Percentiles rank a stretch among this genome's conserved stretches.
phyloP scores from a whole-genome alignment of 2,797 vertebrate genomes.

The Ciconia nigra region DNA sequence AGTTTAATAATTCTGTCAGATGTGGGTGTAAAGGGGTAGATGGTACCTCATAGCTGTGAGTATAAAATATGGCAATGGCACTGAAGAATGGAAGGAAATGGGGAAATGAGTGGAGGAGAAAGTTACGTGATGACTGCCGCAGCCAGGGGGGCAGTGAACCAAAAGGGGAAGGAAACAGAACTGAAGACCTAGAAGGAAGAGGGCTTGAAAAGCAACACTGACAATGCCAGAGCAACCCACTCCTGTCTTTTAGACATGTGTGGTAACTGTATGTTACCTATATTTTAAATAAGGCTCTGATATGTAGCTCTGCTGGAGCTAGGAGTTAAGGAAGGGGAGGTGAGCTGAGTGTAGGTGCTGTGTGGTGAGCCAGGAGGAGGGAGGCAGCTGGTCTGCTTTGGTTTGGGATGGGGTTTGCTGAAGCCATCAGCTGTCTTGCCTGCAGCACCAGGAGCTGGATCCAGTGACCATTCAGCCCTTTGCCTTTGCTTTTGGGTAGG shows the following conservation, averaged over 20 bases:
- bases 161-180: neutral
- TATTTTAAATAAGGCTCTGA: neutral
- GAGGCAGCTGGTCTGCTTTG: neutral
- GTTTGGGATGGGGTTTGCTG: neutral
- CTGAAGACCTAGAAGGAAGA: neutral
- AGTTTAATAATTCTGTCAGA: neutral
- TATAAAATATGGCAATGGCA: neutral
- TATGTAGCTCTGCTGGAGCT: too few species aligned
- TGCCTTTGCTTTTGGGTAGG: neutral
- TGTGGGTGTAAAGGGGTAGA: neutral
- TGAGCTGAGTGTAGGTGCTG: too few species aligned
- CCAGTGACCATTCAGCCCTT: neutral
- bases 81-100: neutral
- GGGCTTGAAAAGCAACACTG: neutral
- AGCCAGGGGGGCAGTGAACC: neutral
- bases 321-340: neutral
- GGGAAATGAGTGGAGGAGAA: neutral
- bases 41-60: neutral
- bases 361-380: fast-evolving
- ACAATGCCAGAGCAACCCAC: neutral
- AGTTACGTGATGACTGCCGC: neutral
- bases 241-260: neutral
- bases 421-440: neutral
- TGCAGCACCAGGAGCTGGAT: neutral
- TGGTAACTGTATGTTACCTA: too few species aligned